Evolutionary conservation across 2,113 vertebrate genomes (phyloP).

Genomic region (Girardinichthys multiradiatus): DNA sequence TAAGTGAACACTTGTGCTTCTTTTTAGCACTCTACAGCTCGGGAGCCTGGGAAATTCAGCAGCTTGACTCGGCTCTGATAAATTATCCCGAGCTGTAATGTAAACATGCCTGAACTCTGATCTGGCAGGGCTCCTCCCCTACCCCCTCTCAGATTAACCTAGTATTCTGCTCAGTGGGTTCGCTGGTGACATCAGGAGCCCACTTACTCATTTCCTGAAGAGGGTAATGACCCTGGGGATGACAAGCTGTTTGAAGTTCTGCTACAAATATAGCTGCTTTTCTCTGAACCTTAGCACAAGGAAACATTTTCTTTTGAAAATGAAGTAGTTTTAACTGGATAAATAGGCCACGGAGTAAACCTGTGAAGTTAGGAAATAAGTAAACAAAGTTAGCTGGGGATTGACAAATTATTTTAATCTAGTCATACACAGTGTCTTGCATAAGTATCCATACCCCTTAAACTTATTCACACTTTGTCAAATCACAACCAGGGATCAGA

Average conservation of each 20-base stretch:
- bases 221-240: conserved; percentile 69
- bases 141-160: conserved; percentile 64
- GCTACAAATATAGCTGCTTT: conserved; percentile 59
- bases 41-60: conserved; percentile 82
- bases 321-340: conserved; percentile 4
- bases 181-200: conserved; percentile 76
- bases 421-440: not conserved
- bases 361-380: conserved; percentile 4
- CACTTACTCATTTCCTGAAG: conserved; percentile 77
- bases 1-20: conserved; percentile 72
- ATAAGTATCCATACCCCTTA: not conserved
- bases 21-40: conserved; percentile 72
- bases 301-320: conserved; percentile 8
- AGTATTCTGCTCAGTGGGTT: conserved; percentile 65
- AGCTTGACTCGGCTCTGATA: conserved; percentile 78
- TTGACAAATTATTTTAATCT: conserved; percentile 13
- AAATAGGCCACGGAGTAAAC: conserved; percentile 14
- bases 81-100: conserved; percentile 85
- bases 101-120: conserved; percentile 86
- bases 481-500: not conserved
- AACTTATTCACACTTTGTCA: not conserved
- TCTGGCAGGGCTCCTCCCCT: conserved; percentile 56
- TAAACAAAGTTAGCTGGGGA: conserved; percentile 19
- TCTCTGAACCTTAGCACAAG: conserved; percentile 46
- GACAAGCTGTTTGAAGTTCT: conserved; percentile 60